A percentile compares a stretch with the other conserved stretches of the same genome.
These are phyloP conservation scores for Apteryx mantelli DNA, from an alignment of 2,113 vertebrate genomes.

Conservation along the genomic window DNA sequence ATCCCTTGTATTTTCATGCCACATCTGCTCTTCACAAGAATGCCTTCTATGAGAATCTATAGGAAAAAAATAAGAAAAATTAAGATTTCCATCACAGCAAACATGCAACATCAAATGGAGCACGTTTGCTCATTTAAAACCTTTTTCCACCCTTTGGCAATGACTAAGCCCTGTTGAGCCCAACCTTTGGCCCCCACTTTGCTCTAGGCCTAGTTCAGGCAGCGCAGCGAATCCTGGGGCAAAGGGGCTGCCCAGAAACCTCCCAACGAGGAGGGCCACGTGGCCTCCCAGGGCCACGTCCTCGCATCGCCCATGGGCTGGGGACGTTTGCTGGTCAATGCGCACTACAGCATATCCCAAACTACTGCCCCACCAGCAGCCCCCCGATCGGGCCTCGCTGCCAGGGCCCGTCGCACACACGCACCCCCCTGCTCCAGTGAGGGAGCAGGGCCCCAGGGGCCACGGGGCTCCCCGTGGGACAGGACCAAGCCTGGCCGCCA, in stretches of 20 bases:
- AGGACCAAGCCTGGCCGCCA: no score
- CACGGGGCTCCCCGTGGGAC: no score
- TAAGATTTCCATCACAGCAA: background rate
- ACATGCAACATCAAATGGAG: background rate
- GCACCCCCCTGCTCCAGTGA: no score
- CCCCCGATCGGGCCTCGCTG: no score
- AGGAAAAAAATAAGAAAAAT: background rate
- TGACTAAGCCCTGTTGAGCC: background rate
- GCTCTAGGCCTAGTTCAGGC: rapidly evolving
- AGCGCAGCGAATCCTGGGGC: background rate
- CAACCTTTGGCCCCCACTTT: background rate
- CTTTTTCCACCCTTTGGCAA: background rate
- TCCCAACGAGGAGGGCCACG: background rate
- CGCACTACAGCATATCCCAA: no score
- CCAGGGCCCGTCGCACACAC: no score
- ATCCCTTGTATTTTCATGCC: background rate
- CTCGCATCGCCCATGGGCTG: no score
- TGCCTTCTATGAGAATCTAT: background rate
- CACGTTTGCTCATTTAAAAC: background rate
- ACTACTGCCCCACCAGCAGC: no score
- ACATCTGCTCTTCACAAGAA: background rate
- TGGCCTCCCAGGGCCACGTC: no score
- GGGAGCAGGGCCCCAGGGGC: no score
- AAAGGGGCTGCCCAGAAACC: background rate
- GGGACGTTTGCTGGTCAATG: no score